These are phyloP conservation scores for Ophion obscuratus DNA, from an alignment of 2,888 invertebrate species.

Conservation along the genomic window DNA sequence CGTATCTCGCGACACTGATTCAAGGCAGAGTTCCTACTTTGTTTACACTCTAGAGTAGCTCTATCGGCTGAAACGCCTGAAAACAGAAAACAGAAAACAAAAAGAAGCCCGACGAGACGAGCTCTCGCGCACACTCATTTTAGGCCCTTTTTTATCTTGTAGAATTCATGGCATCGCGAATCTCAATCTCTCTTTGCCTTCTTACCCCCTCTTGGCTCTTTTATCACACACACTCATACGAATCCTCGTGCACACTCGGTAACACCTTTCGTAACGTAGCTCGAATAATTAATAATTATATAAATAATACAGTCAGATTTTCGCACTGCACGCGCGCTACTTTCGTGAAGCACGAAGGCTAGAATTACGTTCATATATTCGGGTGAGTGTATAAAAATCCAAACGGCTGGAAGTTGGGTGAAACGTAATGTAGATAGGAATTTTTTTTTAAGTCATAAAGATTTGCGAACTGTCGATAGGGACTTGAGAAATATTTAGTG, in stretches of 20 bases:
- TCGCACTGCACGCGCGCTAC: neutral
- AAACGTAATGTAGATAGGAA: too few species aligned
- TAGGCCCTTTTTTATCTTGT: conserved; percentile 54
- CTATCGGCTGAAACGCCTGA: conserved; percentile 52
- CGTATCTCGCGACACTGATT: conserved; percentile 31
- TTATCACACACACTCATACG: conserved; percentile 19
- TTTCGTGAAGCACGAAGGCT: conserved; percentile 32
- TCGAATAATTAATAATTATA: conserved; percentile 49
- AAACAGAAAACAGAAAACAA: conserved; percentile 23
- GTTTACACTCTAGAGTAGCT: conserved; percentile 40
- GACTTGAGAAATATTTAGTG: too few species aligned
- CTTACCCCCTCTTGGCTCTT: neutral
- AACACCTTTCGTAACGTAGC: conserved; percentile 40
- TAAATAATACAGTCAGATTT: conserved; percentile 48
- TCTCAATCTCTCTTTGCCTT: neutral
- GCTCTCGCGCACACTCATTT: conserved; percentile 32
- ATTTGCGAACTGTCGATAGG: too few species aligned
- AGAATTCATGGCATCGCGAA: conserved; percentile 9
- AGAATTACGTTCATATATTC: conserved; percentile 9
- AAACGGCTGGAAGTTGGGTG: too few species aligned
- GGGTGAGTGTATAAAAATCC: neutral
- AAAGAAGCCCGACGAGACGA: conserved; percentile 24
- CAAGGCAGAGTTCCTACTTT: conserved; percentile 49
- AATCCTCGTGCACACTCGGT: conserved; percentile 16
- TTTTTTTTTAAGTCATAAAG: too few species aligned